These are phyloP conservation scores for Pangasius krempfi DNA, from an alignment of 2,797 vertebrate species.

Conservation along the genomic window DNA sequence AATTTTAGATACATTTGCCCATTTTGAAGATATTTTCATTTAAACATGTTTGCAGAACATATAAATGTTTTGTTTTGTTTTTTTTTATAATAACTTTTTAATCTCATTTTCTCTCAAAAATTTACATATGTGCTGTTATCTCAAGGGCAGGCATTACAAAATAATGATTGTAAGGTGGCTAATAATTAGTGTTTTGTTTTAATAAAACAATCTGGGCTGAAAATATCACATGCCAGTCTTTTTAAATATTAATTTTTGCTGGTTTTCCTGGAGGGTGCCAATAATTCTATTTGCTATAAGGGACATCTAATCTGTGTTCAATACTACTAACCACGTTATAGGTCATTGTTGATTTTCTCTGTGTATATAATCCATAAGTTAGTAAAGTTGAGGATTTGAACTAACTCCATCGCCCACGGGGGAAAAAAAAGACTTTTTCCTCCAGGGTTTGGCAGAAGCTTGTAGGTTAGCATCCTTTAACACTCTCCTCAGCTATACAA, in stretches of 20 bases:
- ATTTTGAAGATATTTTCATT: too few species aligned
- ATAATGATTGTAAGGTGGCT: neutral
- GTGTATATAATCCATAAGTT: neutral
- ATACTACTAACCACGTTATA: neutral
- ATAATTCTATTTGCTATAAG: neutral
- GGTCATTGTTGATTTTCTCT: neutral
- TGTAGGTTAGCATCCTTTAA: conserved; percentile 1
- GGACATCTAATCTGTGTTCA: neutral
- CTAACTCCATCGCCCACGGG: neutral
- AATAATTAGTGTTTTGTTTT: neutral
- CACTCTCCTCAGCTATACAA: neutral
- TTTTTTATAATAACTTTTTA: too few species aligned
- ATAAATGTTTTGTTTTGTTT: too few species aligned
- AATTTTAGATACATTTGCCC: too few species aligned
- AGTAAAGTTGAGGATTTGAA: neutral
- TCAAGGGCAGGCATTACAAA: neutral
- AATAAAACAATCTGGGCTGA: neutral
- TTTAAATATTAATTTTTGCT: neutral
- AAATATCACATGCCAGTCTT: neutral
- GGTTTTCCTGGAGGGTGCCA: neutral
- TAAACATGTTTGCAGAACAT: too few species aligned
- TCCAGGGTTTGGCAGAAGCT: neutral
- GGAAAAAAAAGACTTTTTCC: neutral
- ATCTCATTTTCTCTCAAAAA: too few species aligned
- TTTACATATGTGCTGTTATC: neutral